Evolutionary conservation across 2,797 vertebrate species (phyloP).

Genomic region (Lagorchestes hirsutus): DNA sequence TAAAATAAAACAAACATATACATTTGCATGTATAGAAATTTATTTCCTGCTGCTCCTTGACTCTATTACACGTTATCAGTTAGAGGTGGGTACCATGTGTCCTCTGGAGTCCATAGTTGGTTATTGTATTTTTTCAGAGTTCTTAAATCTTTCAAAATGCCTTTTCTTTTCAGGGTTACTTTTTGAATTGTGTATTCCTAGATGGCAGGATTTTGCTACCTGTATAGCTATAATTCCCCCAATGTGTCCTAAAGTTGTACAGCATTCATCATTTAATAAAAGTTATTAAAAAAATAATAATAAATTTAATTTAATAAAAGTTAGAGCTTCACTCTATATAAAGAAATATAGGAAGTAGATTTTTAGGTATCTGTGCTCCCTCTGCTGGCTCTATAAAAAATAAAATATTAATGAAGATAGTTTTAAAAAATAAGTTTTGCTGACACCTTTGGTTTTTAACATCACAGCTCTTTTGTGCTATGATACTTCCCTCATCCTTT

Average conservation of each 20-base stretch:
- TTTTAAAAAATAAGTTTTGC: not conserved
- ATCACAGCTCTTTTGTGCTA: not conserved
- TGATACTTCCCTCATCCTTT: not conserved
- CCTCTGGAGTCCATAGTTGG: not conserved
- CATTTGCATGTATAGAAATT: not conserved
- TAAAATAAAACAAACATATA: not conserved
- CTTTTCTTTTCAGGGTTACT: not conserved
- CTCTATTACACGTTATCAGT: not conserved
- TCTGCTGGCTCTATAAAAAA: not conserved
- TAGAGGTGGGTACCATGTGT: not conserved
- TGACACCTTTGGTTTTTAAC: not conserved
- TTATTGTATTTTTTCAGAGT: not conserved
- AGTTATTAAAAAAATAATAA: not conserved
- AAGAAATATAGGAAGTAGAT: not conserved
- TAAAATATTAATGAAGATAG: not conserved
- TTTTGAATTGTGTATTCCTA: not conserved
- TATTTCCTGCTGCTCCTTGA: not conserved
- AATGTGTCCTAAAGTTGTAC: not conserved
- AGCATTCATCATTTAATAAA: not conserved
- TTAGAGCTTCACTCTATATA: not conserved
- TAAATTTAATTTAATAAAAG: not conserved
- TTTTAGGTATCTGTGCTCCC: constrained; percentile 4
- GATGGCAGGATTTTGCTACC: not conserved
- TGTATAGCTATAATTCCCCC: not conserved
- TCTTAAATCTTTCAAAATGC: not conserved